phyloP scores from a whole-genome alignment of 2,113 vertebrate species.

The Apodemus sylvaticus region DNA sequence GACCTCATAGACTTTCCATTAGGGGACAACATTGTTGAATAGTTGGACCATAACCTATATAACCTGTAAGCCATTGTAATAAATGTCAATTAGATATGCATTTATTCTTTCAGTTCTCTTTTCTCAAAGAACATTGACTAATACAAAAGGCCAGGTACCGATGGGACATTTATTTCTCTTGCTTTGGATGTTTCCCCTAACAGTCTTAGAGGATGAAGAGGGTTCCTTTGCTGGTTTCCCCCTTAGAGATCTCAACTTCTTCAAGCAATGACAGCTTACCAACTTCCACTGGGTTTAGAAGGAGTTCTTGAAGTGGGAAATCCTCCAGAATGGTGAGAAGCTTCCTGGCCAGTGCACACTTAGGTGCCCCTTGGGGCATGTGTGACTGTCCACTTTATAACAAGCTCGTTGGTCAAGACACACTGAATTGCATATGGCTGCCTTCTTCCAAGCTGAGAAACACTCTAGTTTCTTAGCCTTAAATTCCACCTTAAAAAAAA shows the following conservation, averaged over 20 bases:
- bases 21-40: not conserved
- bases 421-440: not conserved
- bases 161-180: not conserved
- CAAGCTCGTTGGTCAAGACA: constrained; percentile 3
- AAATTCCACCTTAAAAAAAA: constrained; percentile 57
- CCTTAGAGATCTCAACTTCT: not conserved
- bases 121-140: not conserved
- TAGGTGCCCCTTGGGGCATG: not conserved
- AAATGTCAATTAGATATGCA: not conserved
- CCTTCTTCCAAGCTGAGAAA: constrained; percentile 75
- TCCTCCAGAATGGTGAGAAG: accelerated
- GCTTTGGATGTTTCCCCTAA: not conserved
- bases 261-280: not conserved
- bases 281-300: not conserved
- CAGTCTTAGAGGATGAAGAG: not conserved
- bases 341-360: accelerated
- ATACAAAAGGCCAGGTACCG: not conserved
- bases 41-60: not conserved
- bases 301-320: not conserved
- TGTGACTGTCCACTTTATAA: not conserved
- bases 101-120: not conserved
- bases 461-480: constrained; percentile 70
- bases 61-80: not conserved
- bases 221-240: not conserved
- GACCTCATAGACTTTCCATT: not conserved